phyloP scores from a whole-genome alignment of 2,113 vertebrate species.

The Pycnonotus jocosus region DNA sequence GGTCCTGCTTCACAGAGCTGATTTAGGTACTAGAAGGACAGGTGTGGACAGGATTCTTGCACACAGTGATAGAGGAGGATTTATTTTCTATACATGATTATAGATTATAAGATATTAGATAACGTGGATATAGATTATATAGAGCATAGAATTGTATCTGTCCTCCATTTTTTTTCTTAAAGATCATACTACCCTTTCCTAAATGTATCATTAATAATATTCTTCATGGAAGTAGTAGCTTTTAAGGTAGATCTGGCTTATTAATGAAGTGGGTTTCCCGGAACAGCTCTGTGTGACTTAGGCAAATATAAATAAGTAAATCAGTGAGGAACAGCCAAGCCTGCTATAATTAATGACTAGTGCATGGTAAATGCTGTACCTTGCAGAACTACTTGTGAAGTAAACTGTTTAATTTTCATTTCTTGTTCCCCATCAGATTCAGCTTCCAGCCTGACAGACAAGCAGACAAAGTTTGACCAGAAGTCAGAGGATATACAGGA shows the following conservation, averaged over 20 bases:
- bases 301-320: background rate
- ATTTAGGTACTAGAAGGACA: background rate
- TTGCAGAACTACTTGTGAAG: background rate
- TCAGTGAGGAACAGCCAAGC: background rate
- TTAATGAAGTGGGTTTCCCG: background rate
- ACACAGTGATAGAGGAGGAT: background rate
- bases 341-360: background rate
- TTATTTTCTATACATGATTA: background rate
- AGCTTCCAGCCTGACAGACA: background rate
- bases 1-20: background rate
- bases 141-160: background rate
- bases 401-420: background rate
- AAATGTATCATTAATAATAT: background rate
- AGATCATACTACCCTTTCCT: background rate
- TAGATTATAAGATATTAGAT: background rate
- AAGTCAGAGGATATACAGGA: conserved; percentile 39
- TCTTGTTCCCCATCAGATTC: conserved; percentile 11
- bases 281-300: background rate
- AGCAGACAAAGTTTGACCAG: conserved; percentile 12
- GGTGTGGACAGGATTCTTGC: background rate
- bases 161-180: background rate
- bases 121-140: background rate
- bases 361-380: background rate
- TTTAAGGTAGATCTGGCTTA: background rate
- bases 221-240: background rate